These are phyloP conservation scores for Columba livia DNA, from an alignment of 2,113 vertebrate species.

Conservation along the genomic window DNA sequence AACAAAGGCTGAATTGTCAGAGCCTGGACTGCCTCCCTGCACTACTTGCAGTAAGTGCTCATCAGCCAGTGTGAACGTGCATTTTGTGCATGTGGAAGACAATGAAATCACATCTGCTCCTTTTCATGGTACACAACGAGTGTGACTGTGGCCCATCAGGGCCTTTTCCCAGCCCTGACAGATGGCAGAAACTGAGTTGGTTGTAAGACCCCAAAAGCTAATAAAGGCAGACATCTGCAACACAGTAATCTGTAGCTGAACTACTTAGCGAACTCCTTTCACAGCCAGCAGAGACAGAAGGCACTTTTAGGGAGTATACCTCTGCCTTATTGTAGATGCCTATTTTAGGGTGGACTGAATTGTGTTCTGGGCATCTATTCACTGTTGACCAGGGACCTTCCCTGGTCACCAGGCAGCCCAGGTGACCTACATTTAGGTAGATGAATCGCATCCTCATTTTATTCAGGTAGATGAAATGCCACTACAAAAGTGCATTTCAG, in stretches of 20 bases:
- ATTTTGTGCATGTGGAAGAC: background rate
- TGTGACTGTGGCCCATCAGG: background rate
- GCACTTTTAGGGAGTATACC: background rate
- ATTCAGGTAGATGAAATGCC: background rate
- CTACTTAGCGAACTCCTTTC: background rate
- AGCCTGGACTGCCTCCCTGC: background rate
- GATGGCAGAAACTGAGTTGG: background rate
- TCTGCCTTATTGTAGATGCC: background rate
- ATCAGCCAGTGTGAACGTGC: background rate
- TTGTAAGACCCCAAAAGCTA: background rate
- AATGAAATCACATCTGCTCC: conserved; percentile 5
- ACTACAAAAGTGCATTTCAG: background rate
- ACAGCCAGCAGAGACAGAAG: background rate
- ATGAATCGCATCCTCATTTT: background rate
- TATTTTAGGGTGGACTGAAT: background rate
- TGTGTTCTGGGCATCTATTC: background rate
- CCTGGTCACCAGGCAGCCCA: background rate
- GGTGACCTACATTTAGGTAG: background rate
- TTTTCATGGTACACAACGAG: background rate
- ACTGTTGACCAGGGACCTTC: background rate
- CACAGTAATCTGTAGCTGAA: background rate
- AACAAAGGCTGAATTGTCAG: background rate
- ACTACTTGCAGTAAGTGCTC: background rate
- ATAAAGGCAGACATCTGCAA: conserved; percentile 16
- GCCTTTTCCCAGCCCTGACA: background rate